Conservation (phyloP, 2,888 invertebrate species). For the Cataglyphis livida region DNA sequence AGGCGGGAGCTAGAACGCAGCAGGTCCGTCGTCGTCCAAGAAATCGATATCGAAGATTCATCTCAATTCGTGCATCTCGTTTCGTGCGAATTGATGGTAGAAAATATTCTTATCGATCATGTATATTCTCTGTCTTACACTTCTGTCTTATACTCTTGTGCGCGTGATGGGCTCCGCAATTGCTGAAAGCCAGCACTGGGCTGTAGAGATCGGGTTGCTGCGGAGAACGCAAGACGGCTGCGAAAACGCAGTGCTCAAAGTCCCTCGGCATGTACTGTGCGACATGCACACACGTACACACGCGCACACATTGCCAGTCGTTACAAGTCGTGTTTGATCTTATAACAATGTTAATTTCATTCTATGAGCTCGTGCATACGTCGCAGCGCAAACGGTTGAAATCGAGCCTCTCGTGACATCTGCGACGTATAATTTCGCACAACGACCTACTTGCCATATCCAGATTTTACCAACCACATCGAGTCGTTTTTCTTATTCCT, state of each 20-base stretch:
- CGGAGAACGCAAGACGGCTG: slow-evolving; percentile 38
- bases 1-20: neutral
- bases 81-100: neutral
- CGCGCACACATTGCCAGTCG: neutral
- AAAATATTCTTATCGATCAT: neutral
- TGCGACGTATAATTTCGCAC: slow-evolving; percentile 43
- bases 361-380: slow-evolving; percentile 35
- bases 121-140: neutral
- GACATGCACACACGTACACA: slow-evolving; percentile 5
- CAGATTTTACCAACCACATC: slow-evolving; percentile 40
- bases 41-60: neutral
- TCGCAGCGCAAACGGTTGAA: slow-evolving; percentile 45
- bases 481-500: slow-evolving; percentile 14
- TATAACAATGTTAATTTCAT: slow-evolving; percentile 51
- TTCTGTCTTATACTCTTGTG: neutral
- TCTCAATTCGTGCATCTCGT: neutral
- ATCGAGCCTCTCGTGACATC: slow-evolving; percentile 54
- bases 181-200: neutral
- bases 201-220: slow-evolving; percentile 11
- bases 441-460: slow-evolving; percentile 34
- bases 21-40: neutral
- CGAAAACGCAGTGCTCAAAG: neutral
- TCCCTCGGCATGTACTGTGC: neutral
- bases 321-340: slow-evolving; percentile 38
- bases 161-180: neutral